phyloP scores from a whole-genome alignment of 2,888 invertebrate species.

The Drosophila borealis region DNA sequence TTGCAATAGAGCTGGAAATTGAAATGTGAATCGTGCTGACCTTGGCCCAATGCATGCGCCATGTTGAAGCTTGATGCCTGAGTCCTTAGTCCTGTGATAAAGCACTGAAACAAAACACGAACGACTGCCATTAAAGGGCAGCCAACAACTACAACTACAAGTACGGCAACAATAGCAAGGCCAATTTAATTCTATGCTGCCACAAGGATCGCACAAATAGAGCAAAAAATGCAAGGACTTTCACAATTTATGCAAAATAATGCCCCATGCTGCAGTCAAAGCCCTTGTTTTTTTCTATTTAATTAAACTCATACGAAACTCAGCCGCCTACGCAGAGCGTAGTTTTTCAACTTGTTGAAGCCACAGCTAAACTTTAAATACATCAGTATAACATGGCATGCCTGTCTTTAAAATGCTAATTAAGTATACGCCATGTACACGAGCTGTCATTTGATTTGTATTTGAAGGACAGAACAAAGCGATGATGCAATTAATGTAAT shows the following conservation, averaged over 20 bases:
- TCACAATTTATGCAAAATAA: slow-evolving; percentile 59
- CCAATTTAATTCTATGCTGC: slow-evolving; percentile 53
- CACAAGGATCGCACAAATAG: slow-evolving; percentile 36
- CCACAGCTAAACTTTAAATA: slow-evolving; percentile 21
- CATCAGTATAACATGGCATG: slow-evolving; percentile 23
- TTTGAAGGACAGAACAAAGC: slow-evolving; percentile 5
- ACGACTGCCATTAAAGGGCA: slow-evolving; percentile 37
- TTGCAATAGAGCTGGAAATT: slow-evolving; percentile 46
- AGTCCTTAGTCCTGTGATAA: slow-evolving; percentile 50
- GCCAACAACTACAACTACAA: slow-evolving; percentile 11
- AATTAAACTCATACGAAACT: slow-evolving; percentile 50
- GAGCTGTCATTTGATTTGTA: slow-evolving; percentile 11
- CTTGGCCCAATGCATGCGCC: slow-evolving; percentile 64
- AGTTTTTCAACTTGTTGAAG: slow-evolving; percentile 50
- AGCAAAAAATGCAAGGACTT: slow-evolving; percentile 35
- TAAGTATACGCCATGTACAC: slow-evolving; percentile 60
- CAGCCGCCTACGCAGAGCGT: slow-evolving; percentile 6
- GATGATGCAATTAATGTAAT: slow-evolving; percentile 26
- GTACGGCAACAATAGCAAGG: slow-evolving; percentile 7
- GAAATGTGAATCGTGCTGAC: slow-evolving; percentile 68
- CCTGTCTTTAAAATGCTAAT: slow-evolving; percentile 52
- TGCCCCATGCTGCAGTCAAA: slow-evolving; percentile 31
- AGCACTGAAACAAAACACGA: slow-evolving; percentile 51
- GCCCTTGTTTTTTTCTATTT: slow-evolving; percentile 47
- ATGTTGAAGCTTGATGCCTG: slow-evolving; percentile 22